phyloP scores from a whole-genome alignment of 2,797 vertebrate genomes.

The Brachyrhaphis roseni region DNA sequence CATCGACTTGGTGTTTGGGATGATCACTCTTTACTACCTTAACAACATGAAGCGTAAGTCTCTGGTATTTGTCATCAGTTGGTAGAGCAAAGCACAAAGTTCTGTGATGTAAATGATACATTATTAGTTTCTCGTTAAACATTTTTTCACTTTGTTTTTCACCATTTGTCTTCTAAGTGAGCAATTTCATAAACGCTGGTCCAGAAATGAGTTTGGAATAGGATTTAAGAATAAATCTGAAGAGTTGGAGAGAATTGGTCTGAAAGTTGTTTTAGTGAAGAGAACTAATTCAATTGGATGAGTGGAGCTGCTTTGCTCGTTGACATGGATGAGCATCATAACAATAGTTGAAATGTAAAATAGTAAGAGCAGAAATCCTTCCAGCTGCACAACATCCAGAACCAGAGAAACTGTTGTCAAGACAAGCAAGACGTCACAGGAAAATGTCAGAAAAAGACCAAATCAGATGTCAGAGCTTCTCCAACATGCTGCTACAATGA shows the following conservation, averaged over 20 bases:
- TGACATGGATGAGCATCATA: no score
- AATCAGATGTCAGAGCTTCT: no score
- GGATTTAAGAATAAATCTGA: neutral
- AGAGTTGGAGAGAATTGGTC: neutral
- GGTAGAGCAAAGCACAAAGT: neutral
- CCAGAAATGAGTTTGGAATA: neutral
- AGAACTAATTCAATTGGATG: neutral
- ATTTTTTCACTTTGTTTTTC: neutral
- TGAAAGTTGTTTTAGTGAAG: neutral
- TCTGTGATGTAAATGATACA: neutral
- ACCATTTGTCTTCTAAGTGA: neutral
- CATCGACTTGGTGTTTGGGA: neutral
- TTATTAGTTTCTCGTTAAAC: neutral
- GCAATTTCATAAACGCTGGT: neutral
- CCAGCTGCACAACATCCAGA: no score
- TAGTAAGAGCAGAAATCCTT: no score
- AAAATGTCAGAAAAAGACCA: no score
- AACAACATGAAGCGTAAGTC: neutral
- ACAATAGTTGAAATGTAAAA: no score
- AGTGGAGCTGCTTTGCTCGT: no score
- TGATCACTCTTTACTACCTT: neutral
- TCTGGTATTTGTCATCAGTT: neutral
- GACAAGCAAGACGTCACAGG: no score
- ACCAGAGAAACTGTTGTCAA: no score
- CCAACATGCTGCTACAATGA: no score